Evolutionary conservation across 2,113 vertebrate genomes (phyloP).

Genomic region (Rhizomys pruinosus): DNA sequence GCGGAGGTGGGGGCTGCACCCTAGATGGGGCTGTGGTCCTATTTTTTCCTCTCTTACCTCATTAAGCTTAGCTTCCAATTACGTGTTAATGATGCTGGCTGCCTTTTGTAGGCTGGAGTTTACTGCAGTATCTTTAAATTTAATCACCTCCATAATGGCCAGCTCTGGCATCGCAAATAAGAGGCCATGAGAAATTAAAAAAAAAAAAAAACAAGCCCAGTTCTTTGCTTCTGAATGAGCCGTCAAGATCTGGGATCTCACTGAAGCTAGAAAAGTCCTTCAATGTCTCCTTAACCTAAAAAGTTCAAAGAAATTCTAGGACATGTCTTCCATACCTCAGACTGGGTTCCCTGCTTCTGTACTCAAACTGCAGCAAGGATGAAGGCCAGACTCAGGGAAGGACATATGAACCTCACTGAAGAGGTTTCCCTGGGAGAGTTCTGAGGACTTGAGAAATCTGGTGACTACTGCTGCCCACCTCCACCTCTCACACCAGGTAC

Average conservation of each 20-base stretch:
- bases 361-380: neutral
- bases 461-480: too few species aligned
- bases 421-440: neutral
- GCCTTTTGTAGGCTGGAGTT: constrained; percentile 86
- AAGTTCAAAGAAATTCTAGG: constrained; percentile 9
- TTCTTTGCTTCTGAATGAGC: constrained; percentile 54
- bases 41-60: constrained; percentile 83
- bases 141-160: constrained; percentile 88
- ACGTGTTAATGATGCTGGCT: constrained; percentile 88
- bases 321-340: neutral
- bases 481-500: neutral
- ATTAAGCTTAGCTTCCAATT: constrained; percentile 89
- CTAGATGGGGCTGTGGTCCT: constrained; percentile 74
- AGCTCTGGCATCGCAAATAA: constrained; percentile 87
- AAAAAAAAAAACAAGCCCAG: neutral
- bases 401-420: neutral
- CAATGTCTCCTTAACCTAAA: neutral
- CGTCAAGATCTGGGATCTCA: neutral
- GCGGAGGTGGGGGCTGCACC: neutral
- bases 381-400: neutral
- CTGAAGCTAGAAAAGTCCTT: constrained; percentile 24
- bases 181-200: constrained; percentile 61
- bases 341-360: neutral
- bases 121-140: constrained; percentile 90
- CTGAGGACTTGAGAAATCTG: neutral